These are phyloP conservation scores for Myrmecophaga tridactyla DNA, from an alignment of 2,113 vertebrate genomes.

Conservation along the genomic window DNA sequence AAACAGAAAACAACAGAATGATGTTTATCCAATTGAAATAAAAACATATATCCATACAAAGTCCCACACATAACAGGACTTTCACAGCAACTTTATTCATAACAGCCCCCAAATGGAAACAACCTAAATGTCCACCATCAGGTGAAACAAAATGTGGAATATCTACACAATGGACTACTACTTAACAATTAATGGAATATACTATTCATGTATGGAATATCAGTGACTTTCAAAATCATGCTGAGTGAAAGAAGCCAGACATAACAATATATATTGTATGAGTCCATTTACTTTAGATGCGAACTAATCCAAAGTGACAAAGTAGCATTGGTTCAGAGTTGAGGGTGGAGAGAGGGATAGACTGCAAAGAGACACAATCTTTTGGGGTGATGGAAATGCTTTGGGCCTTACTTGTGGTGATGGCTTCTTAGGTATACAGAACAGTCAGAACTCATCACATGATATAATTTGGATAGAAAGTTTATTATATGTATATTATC, in stretches of 20 bases:
- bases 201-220: neutral
- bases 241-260: neutral
- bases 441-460: neutral
- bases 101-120: neutral
- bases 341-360: neutral
- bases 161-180: neutral
- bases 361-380: neutral
- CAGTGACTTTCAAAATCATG: neutral
- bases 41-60: neutral
- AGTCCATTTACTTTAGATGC: neutral
- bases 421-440: neutral
- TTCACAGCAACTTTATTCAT: neutral
- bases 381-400: neutral
- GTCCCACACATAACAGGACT: neutral
- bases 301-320: neutral
- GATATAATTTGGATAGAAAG: neutral
- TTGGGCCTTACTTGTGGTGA: neutral
- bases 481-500: neutral
- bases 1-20: too few relatives aligned
- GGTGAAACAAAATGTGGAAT: neutral
- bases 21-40: neutral
- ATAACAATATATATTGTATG: too few relatives aligned
- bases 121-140: neutral
- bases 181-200: neutral
- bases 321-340: neutral